phyloP scores from a whole-genome alignment of 2,113 vertebrate genomes.

The Procapra przewalskii region DNA sequence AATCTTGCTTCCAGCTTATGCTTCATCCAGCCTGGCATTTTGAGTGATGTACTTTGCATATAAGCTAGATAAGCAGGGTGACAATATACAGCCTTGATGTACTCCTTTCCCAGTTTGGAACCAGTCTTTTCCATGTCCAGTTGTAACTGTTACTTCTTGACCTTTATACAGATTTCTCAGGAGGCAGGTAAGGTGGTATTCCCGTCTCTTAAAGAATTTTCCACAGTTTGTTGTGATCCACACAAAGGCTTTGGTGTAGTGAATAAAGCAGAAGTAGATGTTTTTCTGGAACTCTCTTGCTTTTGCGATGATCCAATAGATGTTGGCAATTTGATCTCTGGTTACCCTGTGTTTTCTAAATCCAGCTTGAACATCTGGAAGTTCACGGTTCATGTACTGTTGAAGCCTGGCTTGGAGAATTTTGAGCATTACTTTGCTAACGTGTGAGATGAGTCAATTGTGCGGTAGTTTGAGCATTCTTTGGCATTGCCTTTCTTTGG shows the following conservation, averaged over 20 bases:
- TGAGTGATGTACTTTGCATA: neutral
- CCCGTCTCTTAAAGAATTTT: neutral
- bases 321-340: neutral
- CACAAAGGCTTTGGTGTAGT: neutral
- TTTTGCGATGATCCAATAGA: neutral
- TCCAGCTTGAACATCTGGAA: neutral
- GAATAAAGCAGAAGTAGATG: neutral
- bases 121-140: neutral
- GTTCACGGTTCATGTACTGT: neutral
- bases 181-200: neutral
- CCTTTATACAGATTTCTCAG: neutral
- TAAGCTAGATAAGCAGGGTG: neutral
- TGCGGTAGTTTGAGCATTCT: neutral
- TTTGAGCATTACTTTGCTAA: neutral
- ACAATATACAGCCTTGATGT: neutral
- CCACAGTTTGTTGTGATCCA: neutral
- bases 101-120: neutral
- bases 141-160: neutral
- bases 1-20: neutral
- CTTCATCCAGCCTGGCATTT: neutral
- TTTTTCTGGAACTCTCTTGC: neutral
- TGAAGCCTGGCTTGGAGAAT: neutral
- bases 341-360: neutral
- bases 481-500: neutral
- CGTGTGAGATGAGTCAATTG: neutral